Base-by-base conservation (phyloP, 2,888 invertebrate species). In the Geophilus truncorum region DNA sequence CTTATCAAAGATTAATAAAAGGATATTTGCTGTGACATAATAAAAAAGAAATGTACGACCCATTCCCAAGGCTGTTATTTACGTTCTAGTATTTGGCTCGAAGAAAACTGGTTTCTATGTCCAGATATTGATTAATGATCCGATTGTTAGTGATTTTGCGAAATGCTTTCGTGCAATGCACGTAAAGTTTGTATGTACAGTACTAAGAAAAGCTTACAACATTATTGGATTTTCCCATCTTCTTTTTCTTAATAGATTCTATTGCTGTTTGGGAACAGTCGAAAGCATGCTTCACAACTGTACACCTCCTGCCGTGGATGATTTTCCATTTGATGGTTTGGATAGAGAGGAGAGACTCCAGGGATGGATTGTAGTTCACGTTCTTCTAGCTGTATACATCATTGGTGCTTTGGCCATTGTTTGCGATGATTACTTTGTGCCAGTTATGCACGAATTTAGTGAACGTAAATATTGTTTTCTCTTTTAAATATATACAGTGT, bases 341-440 rank as follows among this genome's bases (percentile, higher is more conserved):
- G 84, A 84, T 7, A 78, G 83, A 1, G 40, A 84, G 3, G 83
- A 85, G 30, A 85, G 86, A 1, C 62, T 62, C 3, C 81, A 83
- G 79, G 82, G 85, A 81, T 87, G 87, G 34, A 83, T 87, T 6
- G 82, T 86, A 30, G 81, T 86, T 21, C 87, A 87, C 82, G 84
- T 86, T n/a, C 77, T 86, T n/a, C 81, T 86, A 4, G 84, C 86
- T 1, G 77, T 86, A 45, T 87, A 87, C 83, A 84, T 87, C 84
- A 87, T 87, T 82, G 84, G 85, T 0, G 86, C 85, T 1, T 83
- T 87, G 12, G 87, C 87, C 18, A 85, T 87, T 36, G 85, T 87
- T 79, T 87, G 97, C 88, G 96, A 97, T 87, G 95, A 95, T 87
- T 97, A 94, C 88, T 97, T 97, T 87, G 96, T 97, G 78, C 95